phyloP scores from a whole-genome alignment of 2,888 invertebrate species.

The Microchrysa polita region DNA sequence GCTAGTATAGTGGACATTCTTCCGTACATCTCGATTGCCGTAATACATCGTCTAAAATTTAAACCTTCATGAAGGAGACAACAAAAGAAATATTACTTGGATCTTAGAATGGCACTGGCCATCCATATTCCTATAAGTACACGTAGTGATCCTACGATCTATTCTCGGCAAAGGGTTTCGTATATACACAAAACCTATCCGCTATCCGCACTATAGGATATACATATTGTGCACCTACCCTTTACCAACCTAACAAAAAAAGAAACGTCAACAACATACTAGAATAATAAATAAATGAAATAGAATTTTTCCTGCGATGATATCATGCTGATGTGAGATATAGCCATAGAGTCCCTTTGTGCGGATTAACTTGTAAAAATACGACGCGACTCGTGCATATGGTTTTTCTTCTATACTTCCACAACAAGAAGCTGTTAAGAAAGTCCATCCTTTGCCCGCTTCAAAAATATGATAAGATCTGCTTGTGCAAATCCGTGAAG shows the following conservation, averaged over 20 bases:
- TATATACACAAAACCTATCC: no score
- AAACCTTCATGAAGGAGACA: slow-evolving; percentile 11
- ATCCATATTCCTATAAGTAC: no score
- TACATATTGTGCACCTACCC: not conserved
- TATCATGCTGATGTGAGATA: slow-evolving; percentile 39
- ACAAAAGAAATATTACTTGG: slow-evolving; percentile 28
- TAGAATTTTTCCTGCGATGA: slow-evolving; percentile 35
- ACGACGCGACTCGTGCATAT: slow-evolving; percentile 13
- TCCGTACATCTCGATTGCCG: not conserved
- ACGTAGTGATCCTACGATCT: slow-evolving; percentile 15
- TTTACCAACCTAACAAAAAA: slow-evolving; percentile 18
- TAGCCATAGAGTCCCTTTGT: slow-evolving; percentile 36
- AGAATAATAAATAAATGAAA: slow-evolving; percentile 44
- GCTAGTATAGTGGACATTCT: no score
- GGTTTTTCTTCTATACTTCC: no score
- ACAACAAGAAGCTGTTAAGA: slow-evolving; percentile 36
- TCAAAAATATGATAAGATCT: not conserved
- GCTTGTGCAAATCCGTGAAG: no score
- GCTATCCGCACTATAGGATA: not conserved
- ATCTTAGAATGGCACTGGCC: not conserved
- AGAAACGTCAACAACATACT: slow-evolving; percentile 12
- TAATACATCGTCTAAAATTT: slow-evolving; percentile 25
- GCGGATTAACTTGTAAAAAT: slow-evolving; percentile 43
- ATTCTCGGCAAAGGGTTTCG: no score
- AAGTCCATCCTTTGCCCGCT: slow-evolving; percentile 25